A percentile compares a stretch with the other conserved stretches of the same genome.
These are phyloP conservation scores for Nothoprocta pentlandii DNA, from an alignment of 2,113 vertebrate genomes.

Conservation along the genomic window DNA sequence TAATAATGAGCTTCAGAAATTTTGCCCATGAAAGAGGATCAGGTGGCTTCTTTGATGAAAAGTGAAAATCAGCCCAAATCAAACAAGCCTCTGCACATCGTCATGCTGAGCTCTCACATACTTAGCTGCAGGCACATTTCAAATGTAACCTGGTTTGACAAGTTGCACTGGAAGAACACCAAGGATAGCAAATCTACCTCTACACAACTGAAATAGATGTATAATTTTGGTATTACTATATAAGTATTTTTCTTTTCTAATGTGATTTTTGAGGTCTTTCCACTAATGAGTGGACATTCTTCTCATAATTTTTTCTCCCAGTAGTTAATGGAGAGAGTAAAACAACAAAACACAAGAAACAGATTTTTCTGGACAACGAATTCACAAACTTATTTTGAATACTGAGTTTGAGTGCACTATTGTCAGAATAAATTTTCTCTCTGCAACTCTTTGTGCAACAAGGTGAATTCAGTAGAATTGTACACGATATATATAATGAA, in stretches of 20 bases:
- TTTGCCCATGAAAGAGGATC: constrained; percentile 70
- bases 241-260: neutral
- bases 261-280: neutral
- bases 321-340: neutral
- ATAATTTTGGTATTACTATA: neutral
- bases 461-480: neutral
- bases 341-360: neutral
- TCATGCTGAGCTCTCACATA: constrained; percentile 58
- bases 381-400: neutral
- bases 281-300: neutral
- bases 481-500: neutral
- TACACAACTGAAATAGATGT: constrained; percentile 1
- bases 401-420: neutral
- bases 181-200: constrained; percentile 59
- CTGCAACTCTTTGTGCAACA: neutral
- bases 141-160: constrained; percentile 79
- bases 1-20: constrained; percentile 67
- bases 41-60: constrained; percentile 79
- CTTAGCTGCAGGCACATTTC: constrained; percentile 77
- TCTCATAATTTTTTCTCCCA: neutral
- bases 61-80: constrained; percentile 77
- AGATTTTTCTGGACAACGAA: neutral
- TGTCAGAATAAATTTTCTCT: constrained; percentile 14
- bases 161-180: constrained; percentile 71
- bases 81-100: constrained; percentile 79